Percentiles rank a stretch among this genome's conserved stretches.
phyloP scores from a whole-genome alignment of 1,140 invertebrate genomes.

The Ceratoteleas bidentatus region DNA sequence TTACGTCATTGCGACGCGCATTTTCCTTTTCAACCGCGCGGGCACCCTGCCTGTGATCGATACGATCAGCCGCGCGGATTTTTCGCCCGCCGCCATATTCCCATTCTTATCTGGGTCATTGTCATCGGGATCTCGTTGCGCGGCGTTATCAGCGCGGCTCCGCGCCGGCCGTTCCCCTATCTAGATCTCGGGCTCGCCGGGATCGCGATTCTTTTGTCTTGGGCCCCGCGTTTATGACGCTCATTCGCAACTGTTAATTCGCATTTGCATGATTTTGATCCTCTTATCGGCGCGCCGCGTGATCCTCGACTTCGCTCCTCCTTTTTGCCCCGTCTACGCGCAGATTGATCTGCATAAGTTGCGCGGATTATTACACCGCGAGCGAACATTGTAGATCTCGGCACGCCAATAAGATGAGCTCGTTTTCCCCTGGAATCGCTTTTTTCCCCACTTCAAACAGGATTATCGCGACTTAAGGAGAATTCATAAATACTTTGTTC shows the following conservation, averaged over 20 bases:
- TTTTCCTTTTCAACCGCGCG: conserved; percentile 27
- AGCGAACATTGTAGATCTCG: conserved; percentile 15
- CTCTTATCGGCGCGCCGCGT: conserved; percentile 33
- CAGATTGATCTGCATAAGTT: conserved; percentile 32
- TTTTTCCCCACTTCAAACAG: too few species aligned
- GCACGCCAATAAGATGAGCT: too few species aligned
- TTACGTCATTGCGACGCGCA: conserved; percentile 18
- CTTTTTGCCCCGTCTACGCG: conserved; percentile 2
- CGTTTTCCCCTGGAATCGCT: too few species aligned
- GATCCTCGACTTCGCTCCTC: conserved; percentile 11
- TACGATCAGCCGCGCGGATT: background rate
- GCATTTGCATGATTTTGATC: conserved; percentile 44
- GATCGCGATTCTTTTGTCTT: conserved; percentile 31
- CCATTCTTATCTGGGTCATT: conserved; percentile 40
- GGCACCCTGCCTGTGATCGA: background rate
- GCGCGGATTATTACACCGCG: conserved; percentile 10
- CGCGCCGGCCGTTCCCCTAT: conserved; percentile 5
- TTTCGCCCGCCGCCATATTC: conserved; percentile 13
- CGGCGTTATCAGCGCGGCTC: conserved; percentile 10
- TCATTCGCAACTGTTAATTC: conserved; percentile 45
- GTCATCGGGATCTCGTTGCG: conserved; percentile 23
- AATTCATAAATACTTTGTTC: too few species aligned
- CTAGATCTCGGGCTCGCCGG: conserved; percentile 1
- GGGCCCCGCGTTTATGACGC: conserved; percentile 15
- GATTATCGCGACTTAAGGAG: too few species aligned